A percentile compares a stretch with the other conserved stretches of the same genome.
Conservation (phyloP, 2,888 invertebrate genomes). For the Marronus borbonicus region DNA sequence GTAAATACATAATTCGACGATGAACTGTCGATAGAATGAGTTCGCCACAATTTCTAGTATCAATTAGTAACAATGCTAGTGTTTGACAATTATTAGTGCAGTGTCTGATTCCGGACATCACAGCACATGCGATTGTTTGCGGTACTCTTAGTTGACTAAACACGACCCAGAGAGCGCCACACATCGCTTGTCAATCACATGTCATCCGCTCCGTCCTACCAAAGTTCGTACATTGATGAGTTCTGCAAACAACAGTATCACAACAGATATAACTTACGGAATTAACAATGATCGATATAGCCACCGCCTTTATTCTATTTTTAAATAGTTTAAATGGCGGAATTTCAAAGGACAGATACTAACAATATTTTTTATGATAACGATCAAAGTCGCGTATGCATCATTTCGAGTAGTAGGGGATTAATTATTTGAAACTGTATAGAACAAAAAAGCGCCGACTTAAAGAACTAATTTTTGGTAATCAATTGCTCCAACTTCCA, state of each 20-base stretch:
- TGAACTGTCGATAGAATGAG: slow-evolving; percentile 31
- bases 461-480: too few species aligned
- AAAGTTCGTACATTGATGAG: slow-evolving; percentile 32
- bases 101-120: slow-evolving; percentile 48
- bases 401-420: too few species aligned
- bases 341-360: too few species aligned
- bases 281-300: slow-evolving; percentile 2
- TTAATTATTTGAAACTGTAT: too few species aligned
- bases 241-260: slow-evolving; percentile 37
- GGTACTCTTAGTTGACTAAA: slow-evolving; percentile 67
- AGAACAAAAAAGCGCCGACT: too few species aligned
- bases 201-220: slow-evolving; percentile 53
- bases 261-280: slow-evolving; percentile 22
- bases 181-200: slow-evolving; percentile 66
- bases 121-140: slow-evolving; percentile 63
- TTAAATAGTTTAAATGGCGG: too few species aligned
- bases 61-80: slow-evolving; percentile 43
- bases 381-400: too few species aligned
- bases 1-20: slow-evolving; percentile 36
- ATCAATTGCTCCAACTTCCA: too few species aligned
- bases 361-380: too few species aligned
- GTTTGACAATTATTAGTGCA: slow-evolving; percentile 46
- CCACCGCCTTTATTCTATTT: too few species aligned
- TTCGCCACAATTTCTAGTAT: slow-evolving; percentile 43
- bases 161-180: slow-evolving; percentile 64